Percentiles rank a stretch among this genome's conserved stretches.
Evolutionary conservation across 2,888 invertebrate species (phyloP).

Genomic region (Alentia gelatinosa): DNA sequence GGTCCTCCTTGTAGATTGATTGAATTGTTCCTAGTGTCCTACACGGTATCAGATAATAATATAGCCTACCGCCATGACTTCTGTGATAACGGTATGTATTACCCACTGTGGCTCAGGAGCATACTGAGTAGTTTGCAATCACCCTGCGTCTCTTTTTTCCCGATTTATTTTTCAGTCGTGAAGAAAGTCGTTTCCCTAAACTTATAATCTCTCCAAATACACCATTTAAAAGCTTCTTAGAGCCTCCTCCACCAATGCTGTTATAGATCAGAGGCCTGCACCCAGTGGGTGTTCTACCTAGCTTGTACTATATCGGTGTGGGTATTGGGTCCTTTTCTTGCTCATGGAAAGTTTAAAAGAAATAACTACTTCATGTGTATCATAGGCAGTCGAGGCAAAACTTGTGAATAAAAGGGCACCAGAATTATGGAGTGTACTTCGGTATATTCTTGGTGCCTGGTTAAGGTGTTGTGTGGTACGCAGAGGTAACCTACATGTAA

Average conservation of each 20-base stretch:
- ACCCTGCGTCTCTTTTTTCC: neutral
- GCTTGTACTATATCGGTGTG: neutral
- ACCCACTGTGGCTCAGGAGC: slow-evolving; percentile 41
- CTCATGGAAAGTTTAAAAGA: slow-evolving; percentile 31
- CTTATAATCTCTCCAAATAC: neutral
- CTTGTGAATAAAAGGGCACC: slow-evolving; percentile 47
- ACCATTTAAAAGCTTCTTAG: neutral
- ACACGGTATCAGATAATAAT: slow-evolving; percentile 47
- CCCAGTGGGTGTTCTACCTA: slow-evolving; percentile 3
- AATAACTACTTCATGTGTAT: slow-evolving; percentile 44
- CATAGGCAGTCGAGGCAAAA: slow-evolving; percentile 54
- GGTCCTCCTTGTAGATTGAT: slow-evolving; percentile 36
- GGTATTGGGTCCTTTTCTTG: neutral
- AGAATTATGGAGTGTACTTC: slow-evolving; percentile 8
- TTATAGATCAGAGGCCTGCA: neutral
- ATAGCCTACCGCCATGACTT: slow-evolving; percentile 50
- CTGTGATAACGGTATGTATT: slow-evolving; percentile 45
- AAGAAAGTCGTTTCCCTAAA: neutral
- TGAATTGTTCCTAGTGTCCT: slow-evolving; percentile 31
- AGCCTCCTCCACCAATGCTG: slow-evolving; percentile 29
- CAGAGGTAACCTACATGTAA: neutral
- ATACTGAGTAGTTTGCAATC: slow-evolving; percentile 5
- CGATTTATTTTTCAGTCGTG: neutral
- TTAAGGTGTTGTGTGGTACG: slow-evolving; percentile 32
- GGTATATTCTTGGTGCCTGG: slow-evolving; percentile 26